Evolutionary conservation across 2,113 vertebrate species (phyloP), one percentile per base, ranked within the genome.

Genomic region (Thunnus thynnus): DNA sequence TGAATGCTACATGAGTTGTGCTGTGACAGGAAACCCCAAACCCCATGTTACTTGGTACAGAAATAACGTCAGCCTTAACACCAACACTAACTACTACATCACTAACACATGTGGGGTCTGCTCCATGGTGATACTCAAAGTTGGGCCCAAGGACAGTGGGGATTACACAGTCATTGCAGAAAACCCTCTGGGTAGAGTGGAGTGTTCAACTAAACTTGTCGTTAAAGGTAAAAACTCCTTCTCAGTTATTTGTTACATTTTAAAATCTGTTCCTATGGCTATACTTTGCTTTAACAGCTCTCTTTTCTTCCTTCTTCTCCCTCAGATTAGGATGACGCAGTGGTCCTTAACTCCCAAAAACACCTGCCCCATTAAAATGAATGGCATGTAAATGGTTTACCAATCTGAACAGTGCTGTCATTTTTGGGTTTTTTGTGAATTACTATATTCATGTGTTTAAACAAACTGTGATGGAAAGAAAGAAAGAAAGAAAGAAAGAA

Each of bases 1-100:
- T 0, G 95, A 97, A 80, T 97, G 97, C 50, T 94, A 72, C 67
- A 98, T 98, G 96, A 98, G 91, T 78, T 98, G 97, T 0, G 96
- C 97, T 0, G 96, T 97, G 41, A 94, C 80, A 3, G 97, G 97
- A 73, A 76, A 94, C 3, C 97, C 97, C 0, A 50, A 12, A 3
- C 97, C 97, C 0, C 80, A 84, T 0, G 57, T 98, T 70, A 96
- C 94, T 3, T 98, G 97, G 97, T 97, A 96, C 90, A 96, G 90
- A 79, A 92, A 97, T 25, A 90, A 65, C 22, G 76, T 94, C 64
- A 96, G 95, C 89, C 88, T 98, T 72, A 96, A 94, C 71, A 90
- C 82, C 4, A 91, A 95, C 76, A 86, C 93, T 0, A 74, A 88
- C 3, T 96, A 95, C 65, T 93, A 95, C 81, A 95, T 95, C 86